phyloP scores from a whole-genome alignment of 2,797 vertebrate species.

The Staurois parvus region DNA sequence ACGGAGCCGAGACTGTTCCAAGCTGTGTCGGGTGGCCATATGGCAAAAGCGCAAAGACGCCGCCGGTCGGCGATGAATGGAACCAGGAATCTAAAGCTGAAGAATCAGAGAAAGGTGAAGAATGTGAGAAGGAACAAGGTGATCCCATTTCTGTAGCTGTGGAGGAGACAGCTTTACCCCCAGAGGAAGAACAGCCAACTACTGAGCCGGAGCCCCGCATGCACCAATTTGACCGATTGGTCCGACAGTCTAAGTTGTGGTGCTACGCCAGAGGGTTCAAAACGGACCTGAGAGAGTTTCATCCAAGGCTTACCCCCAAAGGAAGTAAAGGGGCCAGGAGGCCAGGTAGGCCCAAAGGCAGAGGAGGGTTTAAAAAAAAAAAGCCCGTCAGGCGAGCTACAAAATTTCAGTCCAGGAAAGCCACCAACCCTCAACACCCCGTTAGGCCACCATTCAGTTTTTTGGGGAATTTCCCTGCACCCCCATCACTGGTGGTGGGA shows the following conservation, averaged over 20 bases:
- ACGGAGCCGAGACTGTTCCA: conserved; percentile 31
- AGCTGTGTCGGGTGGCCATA: not conserved
- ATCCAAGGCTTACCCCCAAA: conserved; percentile 56
- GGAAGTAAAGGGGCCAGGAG: conserved; percentile 60
- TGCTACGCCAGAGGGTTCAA: conserved; percentile 80
- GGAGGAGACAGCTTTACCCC: conserved; percentile 23
- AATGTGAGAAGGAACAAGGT: not conserved
- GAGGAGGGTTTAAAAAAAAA: conserved; percentile 40
- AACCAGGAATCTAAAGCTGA: not conserved
- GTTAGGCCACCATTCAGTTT: conserved; percentile 76
- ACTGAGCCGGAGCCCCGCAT: conserved; percentile 69
- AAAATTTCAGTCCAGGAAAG: conserved; percentile 62
- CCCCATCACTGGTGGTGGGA: conserved; percentile 77
- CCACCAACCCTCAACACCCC: conserved; percentile 64
- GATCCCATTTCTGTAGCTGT: not conserved
- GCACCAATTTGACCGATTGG: conserved; percentile 76
- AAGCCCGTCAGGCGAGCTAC: conserved; percentile 61
- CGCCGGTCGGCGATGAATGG: not conserved
- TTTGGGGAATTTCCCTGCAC: conserved; percentile 78
- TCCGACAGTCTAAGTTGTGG: conserved; percentile 78
- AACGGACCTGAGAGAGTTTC: conserved; percentile 74
- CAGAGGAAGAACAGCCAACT: conserved; percentile 13
- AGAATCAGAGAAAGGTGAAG: not conserved
- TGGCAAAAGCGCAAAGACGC: not conserved
- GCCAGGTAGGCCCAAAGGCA: conserved; percentile 42